Percentiles rank a stretch among this genome's conserved stretches.
Conservation (phyloP, 2,888 invertebrate species). For the Himalopsyche anomala region DNA sequence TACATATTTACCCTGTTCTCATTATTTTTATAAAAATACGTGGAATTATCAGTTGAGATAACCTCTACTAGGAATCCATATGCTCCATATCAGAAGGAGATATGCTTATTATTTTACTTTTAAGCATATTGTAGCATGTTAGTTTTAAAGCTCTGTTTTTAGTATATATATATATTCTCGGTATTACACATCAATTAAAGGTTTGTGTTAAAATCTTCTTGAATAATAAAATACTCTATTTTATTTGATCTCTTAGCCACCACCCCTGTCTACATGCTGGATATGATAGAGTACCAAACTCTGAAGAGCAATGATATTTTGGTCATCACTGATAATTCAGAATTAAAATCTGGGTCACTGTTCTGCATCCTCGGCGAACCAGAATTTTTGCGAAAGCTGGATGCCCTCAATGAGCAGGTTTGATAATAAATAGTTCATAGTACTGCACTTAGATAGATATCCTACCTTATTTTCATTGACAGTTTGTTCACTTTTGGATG, state of each 20-base stretch:
- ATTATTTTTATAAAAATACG: no score
- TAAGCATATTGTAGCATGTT: not conserved
- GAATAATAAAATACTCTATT: not conserved
- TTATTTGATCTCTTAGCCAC: not conserved
- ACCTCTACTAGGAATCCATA: not conserved
- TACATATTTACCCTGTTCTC: no score
- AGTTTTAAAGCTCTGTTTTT: no score
- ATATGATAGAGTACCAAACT: not conserved
- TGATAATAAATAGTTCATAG: not conserved
- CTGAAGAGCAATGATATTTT: not conserved
- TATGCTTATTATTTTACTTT: not conserved
- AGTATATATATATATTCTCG: no score
- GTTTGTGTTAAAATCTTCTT: not conserved
- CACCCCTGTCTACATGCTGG: not conserved
- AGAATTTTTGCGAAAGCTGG: not conserved
- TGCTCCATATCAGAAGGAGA: not conserved
- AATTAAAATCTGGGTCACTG: not conserved
- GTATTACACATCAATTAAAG: not conserved
- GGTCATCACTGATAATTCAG: not conserved
- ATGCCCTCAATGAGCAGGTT: conserved; percentile 1
- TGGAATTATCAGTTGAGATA: no score
- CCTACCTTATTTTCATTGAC: no score
- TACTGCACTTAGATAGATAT: no score
- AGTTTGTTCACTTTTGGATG: no score
- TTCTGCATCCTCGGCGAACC: not conserved